Percentiles rank a stretch among this genome's conserved stretches.
Evolutionary conservation across 1,140 invertebrate species (phyloP).

Genomic region (Bombus superbus): DNA sequence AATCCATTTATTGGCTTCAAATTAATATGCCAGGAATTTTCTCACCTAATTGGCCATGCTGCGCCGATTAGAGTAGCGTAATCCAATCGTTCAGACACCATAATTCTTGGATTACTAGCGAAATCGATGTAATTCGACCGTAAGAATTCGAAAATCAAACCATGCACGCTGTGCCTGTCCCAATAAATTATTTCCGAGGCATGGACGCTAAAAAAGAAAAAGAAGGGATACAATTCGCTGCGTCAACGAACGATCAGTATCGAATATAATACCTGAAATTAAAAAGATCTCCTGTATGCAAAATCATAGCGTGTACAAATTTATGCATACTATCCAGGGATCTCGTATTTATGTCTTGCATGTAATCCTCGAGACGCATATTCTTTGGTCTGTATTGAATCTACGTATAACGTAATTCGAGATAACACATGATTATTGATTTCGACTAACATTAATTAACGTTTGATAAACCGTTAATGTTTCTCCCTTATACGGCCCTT

Average conservation of each 20-base stretch:
- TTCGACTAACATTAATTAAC: background rate
- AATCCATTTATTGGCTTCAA: background rate
- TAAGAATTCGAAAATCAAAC: slow-evolving; percentile 62
- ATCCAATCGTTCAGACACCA: slow-evolving; percentile 63
- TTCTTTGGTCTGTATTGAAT: slow-evolving; percentile 66
- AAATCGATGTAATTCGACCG: slow-evolving; percentile 63
- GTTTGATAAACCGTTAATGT: too few species aligned
- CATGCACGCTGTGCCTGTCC: slow-evolving; percentile 62
- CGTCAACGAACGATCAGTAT: background rate
- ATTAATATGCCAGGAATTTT: background rate
- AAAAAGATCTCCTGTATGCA: slow-evolving; percentile 63
- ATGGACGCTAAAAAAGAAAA: slow-evolving; percentile 42
- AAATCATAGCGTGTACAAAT: slow-evolving; percentile 67
- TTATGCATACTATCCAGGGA: slow-evolving; percentile 70
- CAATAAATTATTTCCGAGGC: slow-evolving; percentile 64
- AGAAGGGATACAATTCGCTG: too few species aligned
- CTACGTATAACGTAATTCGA: slow-evolving; percentile 34
- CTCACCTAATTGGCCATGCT: slow-evolving; percentile 66
- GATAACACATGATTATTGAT: background rate
- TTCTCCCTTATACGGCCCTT: too few species aligned
- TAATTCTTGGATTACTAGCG: slow-evolving; percentile 62
- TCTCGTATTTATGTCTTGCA: slow-evolving; percentile 67
- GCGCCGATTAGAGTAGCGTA: slow-evolving; percentile 55
- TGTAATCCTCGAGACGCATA: slow-evolving; percentile 65
- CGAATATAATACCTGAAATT: slow-evolving; percentile 59